Evolutionary conservation across 2,113 vertebrate species (phyloP), one percentile per base, ranked within the genome.

Genomic region (Amia ocellicauda): DNA sequence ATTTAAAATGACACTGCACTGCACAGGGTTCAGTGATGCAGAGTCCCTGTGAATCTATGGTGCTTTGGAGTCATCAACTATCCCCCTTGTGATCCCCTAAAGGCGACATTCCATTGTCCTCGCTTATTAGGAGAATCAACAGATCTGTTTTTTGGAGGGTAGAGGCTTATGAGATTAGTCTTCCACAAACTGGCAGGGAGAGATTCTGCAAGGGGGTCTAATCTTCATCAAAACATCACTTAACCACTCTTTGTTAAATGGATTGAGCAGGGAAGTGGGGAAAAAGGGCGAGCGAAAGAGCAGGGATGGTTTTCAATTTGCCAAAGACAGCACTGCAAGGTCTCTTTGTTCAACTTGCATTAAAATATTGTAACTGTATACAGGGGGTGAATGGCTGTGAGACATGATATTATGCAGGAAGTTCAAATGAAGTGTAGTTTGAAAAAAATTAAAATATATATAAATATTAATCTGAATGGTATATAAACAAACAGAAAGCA

Each of bases 11-110:
- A n/a, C n/a, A n/a, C n/a, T n/a, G n/a, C n/a, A n/a, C n/a, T n/a
- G n/a, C n/a, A n/a, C n/a, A n/a, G n/a, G n/a, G n/a, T n/a, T n/a
- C n/a, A n/a, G n/a, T n/a, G n/a, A n/a, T n/a, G n/a, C n/a, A n/a
- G n/a, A n/a, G n/a, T n/a, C n/a, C n/a, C n/a, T n/a, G n/a, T n/a
- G n/a, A n/a, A n/a, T n/a, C 29, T 26, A 22, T 28, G 11, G 31
- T 1, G 16, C 26, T 20, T 60, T 16, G 49, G 54, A 58, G 60
- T 40, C 63, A 52, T 51, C 53, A 54, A 27, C 28, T n/a, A 53
- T 2, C 16, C 24, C 41, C 61, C 31, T 36, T 10, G 31, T 36
- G 5, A 36, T 36, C n/a, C n/a, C 2, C 13, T n/a, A n/a, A 16
- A 47, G 45, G 14, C 14, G 13, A 3, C 4, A 17, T 4, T n/a